A percentile compares a stretch with the other conserved stretches of the same genome.
Evolutionary conservation across 35 echinoderm and acorn worm genomes (phyloP).

Genomic region (Hemicentrotus pulcherrimus): DNA sequence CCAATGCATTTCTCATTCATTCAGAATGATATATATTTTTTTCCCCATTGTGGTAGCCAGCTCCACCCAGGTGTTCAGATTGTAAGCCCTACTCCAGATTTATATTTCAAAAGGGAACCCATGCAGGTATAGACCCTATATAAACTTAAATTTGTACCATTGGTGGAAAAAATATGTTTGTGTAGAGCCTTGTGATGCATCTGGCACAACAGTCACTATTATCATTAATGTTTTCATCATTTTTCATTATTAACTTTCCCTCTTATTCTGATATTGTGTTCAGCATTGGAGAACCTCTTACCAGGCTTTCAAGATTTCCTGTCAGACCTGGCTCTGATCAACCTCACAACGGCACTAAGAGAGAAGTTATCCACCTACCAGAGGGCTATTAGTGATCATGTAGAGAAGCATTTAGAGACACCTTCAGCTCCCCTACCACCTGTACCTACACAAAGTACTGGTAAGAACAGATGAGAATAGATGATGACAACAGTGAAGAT

Average conservation of each 20-base stretch:
- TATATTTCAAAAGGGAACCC: no score
- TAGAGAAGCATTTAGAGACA: not conserved
- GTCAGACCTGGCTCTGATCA: conserved; percentile 2
- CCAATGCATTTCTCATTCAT: no score
- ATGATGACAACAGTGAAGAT: not conserved
- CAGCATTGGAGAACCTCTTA: not conserved
- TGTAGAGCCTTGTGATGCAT: no score
- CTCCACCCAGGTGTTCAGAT: no score
- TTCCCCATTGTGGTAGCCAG: no score
- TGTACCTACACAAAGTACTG: not conserved
- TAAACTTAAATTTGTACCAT: no score
- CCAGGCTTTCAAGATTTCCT: conserved; percentile 45
- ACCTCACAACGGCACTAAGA: not conserved
- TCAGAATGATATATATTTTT: no score
- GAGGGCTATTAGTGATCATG: not conserved
- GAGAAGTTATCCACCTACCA: not conserved
- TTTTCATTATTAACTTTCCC: not conserved
- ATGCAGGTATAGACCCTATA: no score
- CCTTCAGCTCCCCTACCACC: conserved; percentile 17
- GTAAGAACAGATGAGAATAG: not conserved
- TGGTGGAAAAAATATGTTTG: no score
- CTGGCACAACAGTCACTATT: not conserved
- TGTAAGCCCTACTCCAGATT: no score
- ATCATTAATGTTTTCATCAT: not conserved
- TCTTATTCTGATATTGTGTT: not conserved